These are phyloP conservation scores for Serrognathus titanus DNA, from an alignment of 2,888 invertebrate species.

Conservation along the genomic window DNA sequence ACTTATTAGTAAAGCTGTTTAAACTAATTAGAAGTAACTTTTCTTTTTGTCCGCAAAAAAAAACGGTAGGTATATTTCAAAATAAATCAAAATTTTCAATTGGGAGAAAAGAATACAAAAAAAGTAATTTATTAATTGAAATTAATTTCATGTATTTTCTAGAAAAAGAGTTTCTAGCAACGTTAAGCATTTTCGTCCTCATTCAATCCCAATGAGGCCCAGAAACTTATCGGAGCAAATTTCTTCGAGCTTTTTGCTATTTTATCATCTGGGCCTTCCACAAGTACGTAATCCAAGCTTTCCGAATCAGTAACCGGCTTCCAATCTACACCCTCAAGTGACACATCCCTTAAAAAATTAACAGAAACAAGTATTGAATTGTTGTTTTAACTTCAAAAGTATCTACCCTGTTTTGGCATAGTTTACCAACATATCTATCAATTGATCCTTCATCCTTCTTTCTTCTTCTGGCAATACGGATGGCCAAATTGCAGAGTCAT, in stretches of 20 bases:
- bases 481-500: not conserved
- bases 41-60: no score
- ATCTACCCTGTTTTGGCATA: conserved; percentile 13
- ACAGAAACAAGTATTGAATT: not conserved
- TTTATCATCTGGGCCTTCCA: conserved; percentile 14
- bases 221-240: conserved; percentile 10
- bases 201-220: conserved; percentile 12
- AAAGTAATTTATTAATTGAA: no score
- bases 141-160: not conserved
- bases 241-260: conserved; percentile 12
- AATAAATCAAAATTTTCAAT: no score
- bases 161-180: not conserved
- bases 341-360: conserved; percentile 5
- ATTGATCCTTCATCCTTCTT: conserved; percentile 7
- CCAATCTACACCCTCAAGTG: conserved; percentile 5
- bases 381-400: not conserved
- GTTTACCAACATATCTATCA: conserved; percentile 7
- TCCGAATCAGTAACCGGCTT: conserved; percentile 7
- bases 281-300: conserved; percentile 11
- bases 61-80: no score
- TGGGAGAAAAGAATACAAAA: no score
- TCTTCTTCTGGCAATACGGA: conserved; percentile 1
- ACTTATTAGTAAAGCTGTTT: no score
- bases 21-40: no score
- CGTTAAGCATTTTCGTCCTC: conserved; percentile 15